Percentiles rank a stretch among this genome's conserved stretches.
These are phyloP conservation scores for Oophaga pumilio DNA, from an alignment of 2,113 vertebrate genomes.

Conservation along the genomic window DNA sequence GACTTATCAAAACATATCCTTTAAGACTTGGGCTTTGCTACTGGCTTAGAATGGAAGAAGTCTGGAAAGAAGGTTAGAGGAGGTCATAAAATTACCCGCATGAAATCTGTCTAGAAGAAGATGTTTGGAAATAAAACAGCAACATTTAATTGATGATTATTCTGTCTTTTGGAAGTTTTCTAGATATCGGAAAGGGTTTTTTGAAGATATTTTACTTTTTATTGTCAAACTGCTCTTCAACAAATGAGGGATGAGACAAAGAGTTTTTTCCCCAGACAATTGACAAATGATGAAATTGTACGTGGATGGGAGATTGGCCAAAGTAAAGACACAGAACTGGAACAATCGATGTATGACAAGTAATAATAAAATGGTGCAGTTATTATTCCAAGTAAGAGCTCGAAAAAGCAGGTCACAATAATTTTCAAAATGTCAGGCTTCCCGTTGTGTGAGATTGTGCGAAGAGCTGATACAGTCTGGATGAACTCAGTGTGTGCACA, in stretches of 20 bases:
- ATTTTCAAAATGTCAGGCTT: conserved; percentile 32
- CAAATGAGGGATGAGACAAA: neutral
- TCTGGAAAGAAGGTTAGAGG: conserved; percentile 35
- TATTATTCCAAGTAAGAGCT: conserved; percentile 18
- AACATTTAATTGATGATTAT: neutral
- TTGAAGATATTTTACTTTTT: neutral
- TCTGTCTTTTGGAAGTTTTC: neutral
- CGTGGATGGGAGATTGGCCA: neutral
- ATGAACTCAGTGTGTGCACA: conserved; percentile 12
- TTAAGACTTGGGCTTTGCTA: conserved; percentile 42
- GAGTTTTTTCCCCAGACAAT: neutral
- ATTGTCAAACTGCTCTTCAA: neutral
- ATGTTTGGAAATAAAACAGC: neutral
- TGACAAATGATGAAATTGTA: neutral
- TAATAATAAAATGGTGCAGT: conserved; percentile 14
- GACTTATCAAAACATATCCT: conserved; percentile 51
- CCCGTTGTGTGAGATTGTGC: conserved; percentile 17
- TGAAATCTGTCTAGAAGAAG: conserved; percentile 1
- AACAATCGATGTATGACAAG: conserved; percentile 13
- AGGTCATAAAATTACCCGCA: conserved; percentile 34
- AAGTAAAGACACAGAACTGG: neutral
- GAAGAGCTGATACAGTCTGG: conserved; percentile 2
- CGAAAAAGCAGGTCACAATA: conserved; percentile 6
- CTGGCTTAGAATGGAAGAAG: conserved; percentile 35
- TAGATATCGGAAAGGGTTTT: neutral